Conservation (phyloP, 2,888 invertebrate species). For the Drosophila anceps region DNA sequence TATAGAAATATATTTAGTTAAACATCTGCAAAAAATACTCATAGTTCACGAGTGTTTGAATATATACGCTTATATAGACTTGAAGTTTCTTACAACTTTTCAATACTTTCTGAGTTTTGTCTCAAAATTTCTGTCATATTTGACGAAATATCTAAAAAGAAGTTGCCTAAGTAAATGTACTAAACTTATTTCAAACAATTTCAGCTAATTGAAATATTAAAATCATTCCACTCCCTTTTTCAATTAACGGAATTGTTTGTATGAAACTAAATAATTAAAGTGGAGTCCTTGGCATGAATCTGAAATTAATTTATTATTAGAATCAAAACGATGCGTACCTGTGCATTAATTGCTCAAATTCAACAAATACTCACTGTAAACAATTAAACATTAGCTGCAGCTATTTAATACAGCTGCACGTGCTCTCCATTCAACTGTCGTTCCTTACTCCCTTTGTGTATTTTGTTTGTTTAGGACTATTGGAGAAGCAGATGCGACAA, state of each 20-base stretch:
- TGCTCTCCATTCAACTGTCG: not conserved
- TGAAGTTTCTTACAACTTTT: no score
- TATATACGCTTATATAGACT: no score
- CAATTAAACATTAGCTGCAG: constrained; percentile 9
- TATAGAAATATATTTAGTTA: no score
- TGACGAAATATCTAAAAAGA: no score
- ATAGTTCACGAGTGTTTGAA: no score
- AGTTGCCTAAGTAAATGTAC: no score
- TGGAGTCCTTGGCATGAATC: not conserved
- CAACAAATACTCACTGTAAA: constrained; percentile 2
- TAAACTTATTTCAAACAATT: no score
- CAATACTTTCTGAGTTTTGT: no score
- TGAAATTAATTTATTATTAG: not conserved
- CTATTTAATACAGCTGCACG: constrained; percentile 5
- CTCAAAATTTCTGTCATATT: no score
- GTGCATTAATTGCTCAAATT: not conserved
- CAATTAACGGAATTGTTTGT: not conserved
- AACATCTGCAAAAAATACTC: no score
- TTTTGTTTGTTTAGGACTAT: constrained; percentile 3
- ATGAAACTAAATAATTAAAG: not conserved
- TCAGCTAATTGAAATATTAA: no score
- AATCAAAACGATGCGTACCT: not conserved
- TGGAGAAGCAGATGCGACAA: constrained; percentile 2
- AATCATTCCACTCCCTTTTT: no score
- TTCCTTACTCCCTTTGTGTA: not conserved